Base-by-base conservation (phyloP, 30 jellyfish, hydroid and myxozoan species). In the Aurelia sp. region DNA sequence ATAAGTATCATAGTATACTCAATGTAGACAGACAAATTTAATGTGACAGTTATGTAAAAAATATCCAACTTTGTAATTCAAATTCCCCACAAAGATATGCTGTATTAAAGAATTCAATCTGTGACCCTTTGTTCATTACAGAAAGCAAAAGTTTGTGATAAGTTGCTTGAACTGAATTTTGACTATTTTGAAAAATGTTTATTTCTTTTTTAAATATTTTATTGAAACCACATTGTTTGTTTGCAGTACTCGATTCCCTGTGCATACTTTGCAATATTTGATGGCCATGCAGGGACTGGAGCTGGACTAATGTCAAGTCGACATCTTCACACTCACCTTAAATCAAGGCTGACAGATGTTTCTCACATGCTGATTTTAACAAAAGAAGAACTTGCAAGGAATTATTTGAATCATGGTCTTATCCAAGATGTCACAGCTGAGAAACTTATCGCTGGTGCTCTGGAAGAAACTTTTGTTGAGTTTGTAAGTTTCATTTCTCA, bases 261-360 rank as follows among this genome's bases (percentile, higher is more conserved):
- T 72, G 88, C 75, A 52, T 95, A 89, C 74, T 95, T 89, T 95
- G 99, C 92, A 12, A 73, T 95, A 19, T 95, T 95, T 81, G 99
- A 95, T 81, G 99, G 99, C 2, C 99, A 95, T 90, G 99, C 99
- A 51, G 98, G 98, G 5, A 82, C 87, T 4, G 99, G 96, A 18
- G 96, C 97, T 27, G 97, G 96, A 3, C 70, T 95, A 13, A 76
- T 77, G 91, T 97, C 99, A 0, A 72, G 91, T 24, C 67, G 82
- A n/a, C 87, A 65, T 17, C 82, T 89, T 8, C 97, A 89, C 13
- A 22, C 68, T 17, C 92, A 63, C 52, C 50, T 95, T 18, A 80
- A 89, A 66, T 92, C 62, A 35, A 90, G 81, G 61, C 66, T 95
- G 62, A 80, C 93, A 8, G 94, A 91, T 2, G 67, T 95, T 5